Evolutionary conservation across 1,140 invertebrate species (phyloP), one percentile per base, ranked within the genome.

Genomic region (Zeugodacus cucurbitae): DNA sequence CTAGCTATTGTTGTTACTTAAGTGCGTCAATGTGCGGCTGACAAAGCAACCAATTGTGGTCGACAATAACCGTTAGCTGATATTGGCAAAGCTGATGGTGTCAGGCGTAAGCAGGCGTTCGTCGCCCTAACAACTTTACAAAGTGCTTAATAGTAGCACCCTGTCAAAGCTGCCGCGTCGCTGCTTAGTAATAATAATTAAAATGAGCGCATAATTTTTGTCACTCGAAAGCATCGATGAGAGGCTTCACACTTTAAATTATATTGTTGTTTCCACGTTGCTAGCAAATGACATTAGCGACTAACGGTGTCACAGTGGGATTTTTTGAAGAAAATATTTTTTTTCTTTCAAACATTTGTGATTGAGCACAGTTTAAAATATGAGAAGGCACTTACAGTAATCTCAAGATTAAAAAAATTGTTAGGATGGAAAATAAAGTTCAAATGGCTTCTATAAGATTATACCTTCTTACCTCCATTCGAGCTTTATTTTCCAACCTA

Each of bases 161-260:
- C 26, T 26, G 64, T 32, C 17, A 74, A 37, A n/a, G 32, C 34
- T 7, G 34, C 37, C 7, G 10, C 64, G 14, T 29, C 29, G 26
- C 64, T 37, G 17, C 70, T 74, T 37, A 34, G 17, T 74, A 82
- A 82, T 82, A 48, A 48, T 82, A 82, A 82, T 82, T 82, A 82
- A 82, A 82, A 22, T 48, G 41, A 82, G 74, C 20, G 44, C 74
- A 82, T 82, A 82, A 82, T 82, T 82, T 82, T 82, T 29, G 74
- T 7, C 74, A 44, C 34, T 54, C 7, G 3, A 44, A 82, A 54
- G 74, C 41, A 48, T 82, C 74, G 74, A 54, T 82, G 74, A 48
- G 48, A 48, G 74, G 74, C 74, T 48, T 14, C 74, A 4, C 44
- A 82, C 74, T 82, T 48, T 10, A 44, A 54, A 11, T 0, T 48